phyloP scores from a whole-genome alignment of 2,113 vertebrate genomes.

The Microcebus ravelobensis region DNA sequence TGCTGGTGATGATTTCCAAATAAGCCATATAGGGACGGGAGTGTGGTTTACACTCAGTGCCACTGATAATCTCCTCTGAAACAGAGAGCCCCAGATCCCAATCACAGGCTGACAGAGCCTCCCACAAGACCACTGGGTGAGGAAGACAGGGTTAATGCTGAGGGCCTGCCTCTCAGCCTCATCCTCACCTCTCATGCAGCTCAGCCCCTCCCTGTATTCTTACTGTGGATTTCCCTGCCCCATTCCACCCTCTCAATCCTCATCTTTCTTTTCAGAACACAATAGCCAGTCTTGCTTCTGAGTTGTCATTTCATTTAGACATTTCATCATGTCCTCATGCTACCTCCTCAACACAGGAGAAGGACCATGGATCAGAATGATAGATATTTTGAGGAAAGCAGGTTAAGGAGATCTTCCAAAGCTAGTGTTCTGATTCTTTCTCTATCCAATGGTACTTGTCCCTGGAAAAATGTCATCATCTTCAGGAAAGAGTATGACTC shows the following conservation, averaged over 20 bases:
- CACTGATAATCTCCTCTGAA: conserved; percentile 57
- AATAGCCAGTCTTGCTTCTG: neutral
- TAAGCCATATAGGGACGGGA: conserved; percentile 59
- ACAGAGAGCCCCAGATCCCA: neutral
- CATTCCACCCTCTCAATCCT: neutral
- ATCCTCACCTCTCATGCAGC: neutral
- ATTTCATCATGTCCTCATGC: neutral
- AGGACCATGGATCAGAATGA: neutral
- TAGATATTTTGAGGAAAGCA: neutral
- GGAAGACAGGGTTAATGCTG: neutral
- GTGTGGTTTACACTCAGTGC: conserved; percentile 39
- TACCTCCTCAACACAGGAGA: neutral
- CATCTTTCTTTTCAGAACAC: neutral
- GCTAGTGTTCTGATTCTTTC: too few species aligned
- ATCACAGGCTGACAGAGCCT: neutral
- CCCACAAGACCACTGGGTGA: neutral
- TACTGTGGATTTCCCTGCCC: neutral
- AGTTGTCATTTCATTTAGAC: neutral
- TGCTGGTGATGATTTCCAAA: neutral
- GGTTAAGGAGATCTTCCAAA: too few species aligned
- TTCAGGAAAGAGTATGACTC: too few species aligned
- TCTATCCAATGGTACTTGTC: too few species aligned
- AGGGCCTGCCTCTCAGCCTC: neutral
- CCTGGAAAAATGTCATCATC: too few species aligned
- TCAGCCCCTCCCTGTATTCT: neutral